Percentiles rank a stretch among this genome's conserved stretches.
phyloP scores from a whole-genome alignment of 2,888 invertebrate species.

The Synanthedon andrenaeformis region DNA sequence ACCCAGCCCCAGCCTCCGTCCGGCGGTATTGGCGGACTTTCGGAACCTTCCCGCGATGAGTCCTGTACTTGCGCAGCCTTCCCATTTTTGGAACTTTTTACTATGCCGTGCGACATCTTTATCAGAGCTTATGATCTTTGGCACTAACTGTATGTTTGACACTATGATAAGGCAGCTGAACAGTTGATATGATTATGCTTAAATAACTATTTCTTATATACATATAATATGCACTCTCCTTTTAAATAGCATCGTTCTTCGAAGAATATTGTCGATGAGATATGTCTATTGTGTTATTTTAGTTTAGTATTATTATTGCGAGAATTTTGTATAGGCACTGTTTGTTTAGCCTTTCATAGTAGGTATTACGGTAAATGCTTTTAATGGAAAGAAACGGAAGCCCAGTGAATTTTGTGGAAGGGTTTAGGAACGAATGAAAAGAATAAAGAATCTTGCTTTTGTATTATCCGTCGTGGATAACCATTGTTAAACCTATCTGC shows the following conservation, averaged over 20 bases:
- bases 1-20: conserved; percentile 98
- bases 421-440: conserved; percentile 15
- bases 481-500: conserved; percentile 42
- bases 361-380: background rate
- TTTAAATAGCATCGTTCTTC: background rate
- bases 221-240: background rate
- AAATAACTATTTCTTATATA: background rate
- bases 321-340: conserved; percentile 15
- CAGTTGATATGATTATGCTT: conserved; percentile 22
- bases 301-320: conserved; percentile 8
- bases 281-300: conserved; percentile 9
- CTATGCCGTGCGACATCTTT: conserved; percentile 54
- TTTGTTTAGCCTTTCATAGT: conserved; percentile 6
- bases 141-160: conserved; percentile 15
- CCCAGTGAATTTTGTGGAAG: conserved; percentile 17
- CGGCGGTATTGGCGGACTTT: conserved; percentile 73
- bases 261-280: conserved; percentile 13
- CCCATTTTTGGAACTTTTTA: conserved; percentile 47
- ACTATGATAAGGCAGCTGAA: conserved; percentile 22
- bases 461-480: conserved; percentile 39
- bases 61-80: conserved; percentile 32
- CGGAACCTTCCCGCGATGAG: conserved; percentile 34
- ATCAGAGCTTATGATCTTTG: conserved; percentile 10
- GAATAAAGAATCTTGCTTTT: conserved; percentile 17
- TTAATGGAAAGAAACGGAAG: conserved; percentile 13